Evolutionary conservation across 53 echinoderm and acorn worm species (phyloP), one percentile per base, ranked within the genome.

Genomic region (Holothuria scabra): DNA sequence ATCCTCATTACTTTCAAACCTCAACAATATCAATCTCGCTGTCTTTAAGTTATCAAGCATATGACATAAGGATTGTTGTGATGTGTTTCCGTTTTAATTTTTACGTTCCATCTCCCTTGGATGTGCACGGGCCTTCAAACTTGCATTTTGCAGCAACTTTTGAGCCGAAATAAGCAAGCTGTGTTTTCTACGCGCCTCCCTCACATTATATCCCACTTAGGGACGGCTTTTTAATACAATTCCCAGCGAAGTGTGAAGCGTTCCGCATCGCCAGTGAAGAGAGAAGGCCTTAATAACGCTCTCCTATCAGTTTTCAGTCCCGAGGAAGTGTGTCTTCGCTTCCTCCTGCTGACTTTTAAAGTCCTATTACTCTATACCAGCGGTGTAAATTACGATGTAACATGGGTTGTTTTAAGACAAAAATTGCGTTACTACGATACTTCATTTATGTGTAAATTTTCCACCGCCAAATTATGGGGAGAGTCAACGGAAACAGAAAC

Each of bases 191-290:
- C 48, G 72, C 72, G 48, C 72, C 72, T 72, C 72, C 72, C 72
- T 72, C 72, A 72, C 72, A 72, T 79, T 59, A 79, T 79, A 79
- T 79, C 33, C 79, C 79, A 79, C 79, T 79, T 58, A 79, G 79
- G 79, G 79, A 79, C 79, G 59, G 52, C 79, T 79, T 79, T 79
- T 79, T 79, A 79, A 79, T 79, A 79, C 79, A 79, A 79, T 79
- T 79, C 79, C 59, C 59, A 79, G 57, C 55, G 57, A 79, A 79
- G 79, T 79, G 79, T 79, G 79, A 79, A 79, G 59, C 56, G 79
- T 79, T 79, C 79, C 59, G 79, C 79, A 56, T 57, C 55, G 32
- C 28, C 79, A 59, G 21, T 55, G 49, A 46, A 79, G 79, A 12
- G 79, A 56, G 59, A 30, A 79, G 79, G 59, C 56, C 79, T 79